Evolutionary conservation across 2,888 invertebrate species (phyloP).

Genomic region (Lepidonotus clava): DNA sequence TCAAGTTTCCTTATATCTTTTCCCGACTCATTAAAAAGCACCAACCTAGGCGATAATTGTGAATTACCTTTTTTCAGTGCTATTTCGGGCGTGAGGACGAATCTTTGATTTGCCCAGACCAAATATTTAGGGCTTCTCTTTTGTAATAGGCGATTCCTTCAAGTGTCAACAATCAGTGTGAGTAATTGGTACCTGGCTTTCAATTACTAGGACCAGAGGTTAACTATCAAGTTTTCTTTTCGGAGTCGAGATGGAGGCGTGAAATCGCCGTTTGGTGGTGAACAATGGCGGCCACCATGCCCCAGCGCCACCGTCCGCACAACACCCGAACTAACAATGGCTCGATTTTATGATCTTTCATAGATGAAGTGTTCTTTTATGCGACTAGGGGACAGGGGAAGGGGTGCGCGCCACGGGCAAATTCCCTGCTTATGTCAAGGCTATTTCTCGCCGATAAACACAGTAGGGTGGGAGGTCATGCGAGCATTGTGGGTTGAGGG

Average conservation of each 20-base stretch:
- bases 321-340: constrained; percentile 13
- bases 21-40: not conserved
- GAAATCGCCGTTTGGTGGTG: constrained; percentile 12
- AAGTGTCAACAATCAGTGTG: constrained; percentile 26
- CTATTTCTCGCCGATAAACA: not conserved
- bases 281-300: constrained; percentile 5
- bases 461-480: too few species aligned
- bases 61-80: not conserved
- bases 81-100: not conserved
- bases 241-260: not conserved
- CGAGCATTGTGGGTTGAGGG: not conserved
- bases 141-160: constrained; percentile 8
- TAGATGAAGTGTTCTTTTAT: constrained; percentile 44
- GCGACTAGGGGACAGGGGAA: not conserved
- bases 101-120: not conserved
- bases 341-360: constrained; percentile 50
- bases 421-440: not conserved
- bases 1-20: too few species aligned
- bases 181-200: constrained; percentile 20
- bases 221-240: not conserved
- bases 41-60: not conserved
- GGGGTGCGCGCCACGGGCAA: not conserved
- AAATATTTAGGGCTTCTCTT: not conserved
- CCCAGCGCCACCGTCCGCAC: constrained; percentile 1
- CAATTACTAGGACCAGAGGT: constrained; percentile 23